Percentiles rank a stretch among this genome's conserved stretches.
phyloP scores from a whole-genome alignment of 2,888 invertebrate genomes.

The Andrena dorsata region DNA sequence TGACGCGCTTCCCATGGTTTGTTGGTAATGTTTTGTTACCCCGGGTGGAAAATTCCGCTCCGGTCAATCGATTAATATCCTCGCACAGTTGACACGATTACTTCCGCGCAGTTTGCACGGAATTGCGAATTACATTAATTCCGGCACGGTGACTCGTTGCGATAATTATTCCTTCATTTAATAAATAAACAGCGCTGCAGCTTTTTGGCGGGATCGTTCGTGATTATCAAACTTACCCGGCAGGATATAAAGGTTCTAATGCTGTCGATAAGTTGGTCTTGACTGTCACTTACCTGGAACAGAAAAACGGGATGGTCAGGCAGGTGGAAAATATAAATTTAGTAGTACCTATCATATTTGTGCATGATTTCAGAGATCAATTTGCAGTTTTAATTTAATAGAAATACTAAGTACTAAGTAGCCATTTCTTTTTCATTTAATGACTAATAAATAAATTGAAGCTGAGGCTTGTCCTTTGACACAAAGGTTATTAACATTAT shows the following conservation, averaged over 20 bases:
- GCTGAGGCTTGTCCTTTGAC: too few species aligned
- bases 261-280: background rate
- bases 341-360: background rate
- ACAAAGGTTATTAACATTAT: too few species aligned
- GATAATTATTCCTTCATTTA: slow-evolving; percentile 8
- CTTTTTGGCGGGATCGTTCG: background rate
- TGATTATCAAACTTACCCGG: slow-evolving; percentile 37
- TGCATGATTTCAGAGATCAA: background rate
- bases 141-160: background rate
- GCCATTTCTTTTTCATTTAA: too few species aligned
- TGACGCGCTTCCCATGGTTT: background rate
- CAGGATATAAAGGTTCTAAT: too few species aligned
- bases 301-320: slow-evolving; percentile 20
- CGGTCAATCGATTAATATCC: slow-evolving; percentile 13
- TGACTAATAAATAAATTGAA: too few species aligned
- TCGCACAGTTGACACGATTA: background rate
- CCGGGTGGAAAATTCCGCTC: slow-evolving; percentile 14
- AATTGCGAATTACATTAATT: slow-evolving; percentile 7
- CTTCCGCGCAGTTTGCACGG: background rate
- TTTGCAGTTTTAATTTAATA: too few species aligned
- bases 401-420: too few species aligned
- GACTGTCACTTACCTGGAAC: slow-evolving; percentile 66
- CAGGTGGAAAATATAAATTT: background rate
- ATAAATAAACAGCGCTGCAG: background rate
- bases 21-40: slow-evolving; percentile 1